Percentiles rank a stretch among this genome's conserved stretches.
phyloP scores from a whole-genome alignment of 37 sponge, comb jelly and placozoan genomes.

The Haliclona indistincta region DNA sequence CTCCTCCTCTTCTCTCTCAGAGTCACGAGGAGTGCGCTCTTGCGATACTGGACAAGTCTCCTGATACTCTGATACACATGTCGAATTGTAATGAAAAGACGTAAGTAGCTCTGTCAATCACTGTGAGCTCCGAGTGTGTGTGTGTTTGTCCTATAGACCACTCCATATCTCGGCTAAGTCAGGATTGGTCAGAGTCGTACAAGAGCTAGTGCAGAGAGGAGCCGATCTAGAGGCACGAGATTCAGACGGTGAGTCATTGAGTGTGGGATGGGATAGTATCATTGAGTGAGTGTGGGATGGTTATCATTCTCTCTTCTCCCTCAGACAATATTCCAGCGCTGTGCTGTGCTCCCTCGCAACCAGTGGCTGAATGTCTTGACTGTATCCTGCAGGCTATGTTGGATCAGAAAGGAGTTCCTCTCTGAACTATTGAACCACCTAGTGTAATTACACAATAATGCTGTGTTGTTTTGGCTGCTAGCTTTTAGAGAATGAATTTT shows the following conservation, averaged over 20 bases:
- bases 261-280: not conserved
- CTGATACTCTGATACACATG: slow-evolving; percentile 23
- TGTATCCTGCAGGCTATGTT: slow-evolving; percentile 76
- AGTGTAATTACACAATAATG: not conserved
- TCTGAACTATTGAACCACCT: no score
- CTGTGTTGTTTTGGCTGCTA: no score
- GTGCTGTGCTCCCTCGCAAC: slow-evolving; percentile 63
- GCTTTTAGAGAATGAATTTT: no score
- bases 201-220: slow-evolving; percentile 68
- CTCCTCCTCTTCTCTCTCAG: slow-evolving; percentile 2
- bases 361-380: slow-evolving; percentile 75
- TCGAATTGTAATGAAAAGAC: slow-evolving; percentile 47
- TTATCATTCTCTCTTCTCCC: no score
- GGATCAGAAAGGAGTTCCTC: slow-evolving; percentile 37
- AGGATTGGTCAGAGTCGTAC: slow-evolving; percentile 71
- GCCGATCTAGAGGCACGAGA: slow-evolving; percentile 64
- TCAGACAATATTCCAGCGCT: slow-evolving; percentile 65
- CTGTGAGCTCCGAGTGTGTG: not conserved
- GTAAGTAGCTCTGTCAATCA: slow-evolving; percentile 17
- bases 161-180: slow-evolving; percentile 81
- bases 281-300: no score
- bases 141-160: slow-evolving; percentile 32
- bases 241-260: slow-evolving; percentile 35
- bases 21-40: slow-evolving; percentile 72
- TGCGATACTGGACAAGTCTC: slow-evolving; percentile 58